Evolutionary conservation across 2,797 vertebrate species (phyloP).

Genomic region (Apogon talboti): DNA sequence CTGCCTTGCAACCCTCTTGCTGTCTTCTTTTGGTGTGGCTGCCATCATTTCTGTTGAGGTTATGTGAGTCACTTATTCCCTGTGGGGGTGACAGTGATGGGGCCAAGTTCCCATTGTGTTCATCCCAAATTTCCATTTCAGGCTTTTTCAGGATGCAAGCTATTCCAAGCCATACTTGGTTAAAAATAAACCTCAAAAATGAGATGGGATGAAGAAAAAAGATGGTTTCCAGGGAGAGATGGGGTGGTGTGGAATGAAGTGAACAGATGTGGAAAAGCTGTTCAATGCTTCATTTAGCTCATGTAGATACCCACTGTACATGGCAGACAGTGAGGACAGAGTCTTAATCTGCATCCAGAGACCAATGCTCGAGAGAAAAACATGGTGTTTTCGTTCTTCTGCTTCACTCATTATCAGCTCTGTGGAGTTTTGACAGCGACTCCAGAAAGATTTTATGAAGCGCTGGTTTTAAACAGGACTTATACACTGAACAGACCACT

Average conservation of each 20-base stretch:
- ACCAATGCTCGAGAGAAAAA: background rate
- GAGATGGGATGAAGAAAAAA: slow-evolving; percentile 25
- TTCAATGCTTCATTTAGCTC: slow-evolving; percentile 25
- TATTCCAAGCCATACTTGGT: slow-evolving; percentile 45
- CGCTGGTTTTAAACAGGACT: slow-evolving; percentile 14
- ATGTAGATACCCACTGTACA: slow-evolving; percentile 2
- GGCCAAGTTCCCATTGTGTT: slow-evolving; percentile 66
- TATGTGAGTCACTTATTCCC: slow-evolving; percentile 64
- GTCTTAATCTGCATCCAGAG: background rate
- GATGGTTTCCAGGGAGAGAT: background rate
- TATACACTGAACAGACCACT: slow-evolving; percentile 15
- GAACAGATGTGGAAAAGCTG: slow-evolving; percentile 49
- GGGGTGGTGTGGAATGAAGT: slow-evolving; percentile 1
- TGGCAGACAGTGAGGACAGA: background rate
- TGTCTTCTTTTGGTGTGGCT: slow-evolving; percentile 26
- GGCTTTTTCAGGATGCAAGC: slow-evolving; percentile 59
- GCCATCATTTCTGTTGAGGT: slow-evolving; percentile 32
- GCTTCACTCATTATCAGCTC: slow-evolving; percentile 19
- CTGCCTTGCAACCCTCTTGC: background rate
- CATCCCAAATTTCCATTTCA: slow-evolving; percentile 63
- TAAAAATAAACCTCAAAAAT: slow-evolving; percentile 60
- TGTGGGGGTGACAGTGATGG: slow-evolving; percentile 45
- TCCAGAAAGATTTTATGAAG: slow-evolving; percentile 3
- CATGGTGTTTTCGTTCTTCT: background rate
- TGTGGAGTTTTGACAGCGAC: slow-evolving; percentile 2